Conservation (phyloP, 2,113 vertebrate genomes). For the Trogon surrucura region DNA sequence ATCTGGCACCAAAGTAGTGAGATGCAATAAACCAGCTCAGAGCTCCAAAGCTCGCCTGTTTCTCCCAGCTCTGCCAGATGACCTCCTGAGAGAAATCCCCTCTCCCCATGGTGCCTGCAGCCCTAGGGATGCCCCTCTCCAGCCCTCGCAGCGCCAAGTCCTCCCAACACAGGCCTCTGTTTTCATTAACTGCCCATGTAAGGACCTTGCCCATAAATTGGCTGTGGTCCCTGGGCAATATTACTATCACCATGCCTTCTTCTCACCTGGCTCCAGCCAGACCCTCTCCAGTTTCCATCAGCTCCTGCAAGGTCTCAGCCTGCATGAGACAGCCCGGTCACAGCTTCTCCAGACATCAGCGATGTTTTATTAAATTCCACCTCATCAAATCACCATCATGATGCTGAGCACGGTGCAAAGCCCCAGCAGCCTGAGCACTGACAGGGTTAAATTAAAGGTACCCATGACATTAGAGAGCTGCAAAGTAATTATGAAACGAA, state of each 20-base stretch:
- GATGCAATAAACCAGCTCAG: not conserved
- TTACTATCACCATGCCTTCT: not conserved
- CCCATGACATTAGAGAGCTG: not conserved
- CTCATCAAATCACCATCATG: not conserved
- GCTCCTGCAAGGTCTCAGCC: not conserved
- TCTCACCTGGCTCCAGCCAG: not conserved
- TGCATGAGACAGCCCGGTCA: not conserved
- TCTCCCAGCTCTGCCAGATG: not conserved
- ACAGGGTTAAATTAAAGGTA: conserved; percentile 64
- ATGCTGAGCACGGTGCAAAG: not conserved
- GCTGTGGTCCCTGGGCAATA: not conserved
- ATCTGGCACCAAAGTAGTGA: not conserved
- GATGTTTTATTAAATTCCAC: not conserved
- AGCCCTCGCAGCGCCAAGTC: not conserved
- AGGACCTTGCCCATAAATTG: not conserved
- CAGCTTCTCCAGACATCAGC: not conserved
- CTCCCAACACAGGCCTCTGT: not conserved
- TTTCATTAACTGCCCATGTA: not conserved
- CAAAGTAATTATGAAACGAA: conserved; percentile 47
- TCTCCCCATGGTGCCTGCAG: accelerated
- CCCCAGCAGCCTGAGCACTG: not conserved
- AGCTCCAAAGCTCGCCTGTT: not conserved
- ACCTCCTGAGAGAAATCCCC: not conserved
- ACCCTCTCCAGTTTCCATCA: not conserved
- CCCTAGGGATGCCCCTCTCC: not conserved